phyloP scores from a whole-genome alignment of 1,140 invertebrate genomes.

The Drosophila subpulchrella region DNA sequence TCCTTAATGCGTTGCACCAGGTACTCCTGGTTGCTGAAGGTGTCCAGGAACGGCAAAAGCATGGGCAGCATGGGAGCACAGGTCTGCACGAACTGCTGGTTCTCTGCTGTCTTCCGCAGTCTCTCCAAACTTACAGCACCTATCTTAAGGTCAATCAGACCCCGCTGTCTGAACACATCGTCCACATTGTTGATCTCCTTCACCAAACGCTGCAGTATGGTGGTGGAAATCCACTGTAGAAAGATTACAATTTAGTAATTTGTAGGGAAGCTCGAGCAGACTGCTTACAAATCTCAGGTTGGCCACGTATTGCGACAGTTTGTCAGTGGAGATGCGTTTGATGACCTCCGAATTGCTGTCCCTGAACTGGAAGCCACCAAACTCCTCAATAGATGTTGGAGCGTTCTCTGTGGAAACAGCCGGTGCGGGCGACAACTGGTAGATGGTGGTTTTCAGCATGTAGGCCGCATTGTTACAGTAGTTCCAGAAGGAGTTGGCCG shows the following conservation, averaged over 20 bases:
- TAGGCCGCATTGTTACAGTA: slow-evolving; percentile 80
- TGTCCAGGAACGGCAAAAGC: slow-evolving; percentile 91
- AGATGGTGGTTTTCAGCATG: slow-evolving; percentile 74
- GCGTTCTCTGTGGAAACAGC: slow-evolving; percentile 62
- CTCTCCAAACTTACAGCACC: slow-evolving; percentile 89
- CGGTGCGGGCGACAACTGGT: slow-evolving; percentile 74
- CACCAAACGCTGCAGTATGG: slow-evolving; percentile 89
- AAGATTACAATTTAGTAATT: background rate
- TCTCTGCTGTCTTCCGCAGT: slow-evolving; percentile 88
- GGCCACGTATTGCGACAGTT: slow-evolving; percentile 77
- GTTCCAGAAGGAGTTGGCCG: slow-evolving; percentile 80
- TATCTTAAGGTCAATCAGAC: slow-evolving; percentile 89
- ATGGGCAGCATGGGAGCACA: slow-evolving; percentile 89
- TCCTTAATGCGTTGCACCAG: slow-evolving; percentile 91
- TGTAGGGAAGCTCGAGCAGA: background rate
- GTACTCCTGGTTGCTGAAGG: slow-evolving; percentile 93
- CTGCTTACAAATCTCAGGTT: slow-evolving; percentile 75
- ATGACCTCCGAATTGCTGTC: slow-evolving; percentile 82
- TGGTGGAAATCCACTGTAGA: slow-evolving; percentile 91
- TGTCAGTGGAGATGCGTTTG: slow-evolving; percentile 74
- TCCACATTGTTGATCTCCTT: slow-evolving; percentile 90
- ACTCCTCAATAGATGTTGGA: slow-evolving; percentile 71
- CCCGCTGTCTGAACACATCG: slow-evolving; percentile 88
- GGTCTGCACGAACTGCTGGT: slow-evolving; percentile 86
- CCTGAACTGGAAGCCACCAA: slow-evolving; percentile 61